Conservation (phyloP, 1,140 invertebrate species). For the Helicoverpa zea region DNA sequence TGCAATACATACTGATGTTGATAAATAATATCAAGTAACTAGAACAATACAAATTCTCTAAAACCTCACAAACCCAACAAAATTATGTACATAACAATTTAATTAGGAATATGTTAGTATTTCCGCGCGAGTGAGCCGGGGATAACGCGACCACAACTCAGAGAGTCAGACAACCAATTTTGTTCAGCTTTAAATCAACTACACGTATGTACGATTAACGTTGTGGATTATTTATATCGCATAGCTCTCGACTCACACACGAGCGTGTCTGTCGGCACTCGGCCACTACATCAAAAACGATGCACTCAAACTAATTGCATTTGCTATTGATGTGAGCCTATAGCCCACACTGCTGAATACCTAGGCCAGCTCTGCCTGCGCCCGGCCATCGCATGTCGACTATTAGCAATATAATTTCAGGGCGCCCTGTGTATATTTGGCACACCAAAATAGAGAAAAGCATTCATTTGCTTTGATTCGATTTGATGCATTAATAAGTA, state of each 20-base stretch:
- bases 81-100: conserved; percentile 14
- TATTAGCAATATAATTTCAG: conserved; percentile 58
- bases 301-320: conserved; percentile 85
- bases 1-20: too few species aligned
- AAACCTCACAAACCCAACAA: not conserved
- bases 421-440: conserved; percentile 44
- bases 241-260: conserved; percentile 67
- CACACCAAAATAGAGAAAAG: conserved; percentile 34
- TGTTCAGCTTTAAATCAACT: conserved; percentile 45
- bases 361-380: conserved; percentile 6
- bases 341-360: conserved; percentile 49
- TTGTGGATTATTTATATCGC: conserved; percentile 69
- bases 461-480: conserved; percentile 45
- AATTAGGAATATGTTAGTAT: conserved; percentile 12
- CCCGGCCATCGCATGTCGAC: conserved; percentile 45
- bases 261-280: conserved; percentile 63
- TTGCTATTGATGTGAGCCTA: conserved; percentile 79
- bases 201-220: conserved; percentile 52
- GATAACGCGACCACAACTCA: conserved; percentile 25
- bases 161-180: conserved; percentile 46
- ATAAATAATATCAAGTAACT: not conserved
- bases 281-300: conserved; percentile 83
- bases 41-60: not conserved
- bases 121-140: not conserved
- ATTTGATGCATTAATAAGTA: conserved; percentile 34